Percentiles rank a stretch among this genome's conserved stretches.
These are phyloP conservation scores for Ormyrus thymus DNA, from an alignment of 2,888 invertebrate genomes.

Conservation along the genomic window DNA sequence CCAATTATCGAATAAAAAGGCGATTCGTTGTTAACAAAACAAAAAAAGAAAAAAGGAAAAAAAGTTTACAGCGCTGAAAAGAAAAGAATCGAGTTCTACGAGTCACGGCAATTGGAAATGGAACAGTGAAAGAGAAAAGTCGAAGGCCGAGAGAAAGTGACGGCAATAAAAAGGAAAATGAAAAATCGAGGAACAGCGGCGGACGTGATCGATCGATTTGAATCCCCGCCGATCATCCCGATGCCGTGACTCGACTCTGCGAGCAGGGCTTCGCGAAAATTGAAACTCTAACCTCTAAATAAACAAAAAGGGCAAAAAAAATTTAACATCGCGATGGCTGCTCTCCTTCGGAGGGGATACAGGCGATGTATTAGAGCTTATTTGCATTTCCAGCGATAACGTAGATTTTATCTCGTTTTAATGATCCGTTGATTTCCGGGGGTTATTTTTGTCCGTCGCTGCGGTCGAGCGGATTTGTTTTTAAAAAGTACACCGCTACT, in stretches of 20 bases:
- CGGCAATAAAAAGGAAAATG: conserved; percentile 14
- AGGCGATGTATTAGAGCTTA: background rate
- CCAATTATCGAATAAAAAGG: no score
- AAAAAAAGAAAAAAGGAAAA: background rate
- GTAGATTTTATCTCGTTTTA: no score
- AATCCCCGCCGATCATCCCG: conserved; percentile 17
- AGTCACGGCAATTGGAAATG: conserved; percentile 15
- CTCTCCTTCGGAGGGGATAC: background rate
- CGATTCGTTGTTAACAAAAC: no score
- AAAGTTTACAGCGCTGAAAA: conserved; percentile 19
- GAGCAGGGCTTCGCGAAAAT: background rate
- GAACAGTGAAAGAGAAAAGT: conserved; percentile 41
- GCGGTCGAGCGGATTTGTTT: no score
- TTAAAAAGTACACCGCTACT: no score
- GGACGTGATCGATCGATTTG: conserved; percentile 33
- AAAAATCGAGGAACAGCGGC: conserved; percentile 27
- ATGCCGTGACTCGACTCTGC: conserved; percentile 35
- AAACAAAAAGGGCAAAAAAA: conserved; percentile 32
- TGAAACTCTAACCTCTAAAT: background rate
- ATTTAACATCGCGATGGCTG: conserved; percentile 41
- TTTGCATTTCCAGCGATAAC: no score
- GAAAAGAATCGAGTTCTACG: conserved; percentile 22
- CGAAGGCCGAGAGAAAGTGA: conserved; percentile 48
- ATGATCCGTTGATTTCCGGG: no score
- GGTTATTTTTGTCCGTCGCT: no score